Evolutionary conservation across 2,888 invertebrate species (phyloP).

Genomic region (Pristionchus exspectatus): DNA sequence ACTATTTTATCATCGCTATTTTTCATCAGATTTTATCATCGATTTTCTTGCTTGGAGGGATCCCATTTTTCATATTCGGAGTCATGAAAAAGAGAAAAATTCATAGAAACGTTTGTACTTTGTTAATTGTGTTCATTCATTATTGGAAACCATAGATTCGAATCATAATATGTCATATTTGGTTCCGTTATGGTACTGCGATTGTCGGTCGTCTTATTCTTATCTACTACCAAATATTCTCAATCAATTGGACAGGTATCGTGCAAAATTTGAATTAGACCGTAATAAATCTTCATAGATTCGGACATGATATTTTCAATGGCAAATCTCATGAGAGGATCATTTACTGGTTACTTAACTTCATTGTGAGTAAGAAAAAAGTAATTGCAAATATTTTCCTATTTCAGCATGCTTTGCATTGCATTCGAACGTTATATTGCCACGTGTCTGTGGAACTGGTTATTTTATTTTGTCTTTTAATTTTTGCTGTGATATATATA

Average conservation of each 20-base stretch:
- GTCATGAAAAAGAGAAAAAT: not conserved
- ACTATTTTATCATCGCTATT: too few species aligned
- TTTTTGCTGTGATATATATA: not conserved
- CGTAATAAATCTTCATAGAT: not conserved
- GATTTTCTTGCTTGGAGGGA: not conserved
- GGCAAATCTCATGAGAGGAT: not conserved
- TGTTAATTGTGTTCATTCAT: not conserved
- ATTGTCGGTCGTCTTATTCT: constrained; percentile 4
- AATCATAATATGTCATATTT: not conserved
- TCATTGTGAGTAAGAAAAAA: not conserved
- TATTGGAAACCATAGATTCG: not conserved
- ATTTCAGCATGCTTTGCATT: not conserved
- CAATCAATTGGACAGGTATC: constrained; percentile 1
- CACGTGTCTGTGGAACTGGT: not conserved
- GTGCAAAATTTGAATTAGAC: not conserved
- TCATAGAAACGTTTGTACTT: not conserved
- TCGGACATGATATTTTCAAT: not conserved
- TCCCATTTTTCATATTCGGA: not conserved
- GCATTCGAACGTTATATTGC: not conserved
- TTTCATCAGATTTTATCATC: not conserved
- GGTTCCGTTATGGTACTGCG: not conserved
- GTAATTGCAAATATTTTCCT: not conserved
- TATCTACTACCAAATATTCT: not conserved
- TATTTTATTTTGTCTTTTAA: not conserved
- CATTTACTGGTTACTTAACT: not conserved